Base-by-base conservation (phyloP, 2,888 invertebrate species). In the Amphiduros pacificus region DNA sequence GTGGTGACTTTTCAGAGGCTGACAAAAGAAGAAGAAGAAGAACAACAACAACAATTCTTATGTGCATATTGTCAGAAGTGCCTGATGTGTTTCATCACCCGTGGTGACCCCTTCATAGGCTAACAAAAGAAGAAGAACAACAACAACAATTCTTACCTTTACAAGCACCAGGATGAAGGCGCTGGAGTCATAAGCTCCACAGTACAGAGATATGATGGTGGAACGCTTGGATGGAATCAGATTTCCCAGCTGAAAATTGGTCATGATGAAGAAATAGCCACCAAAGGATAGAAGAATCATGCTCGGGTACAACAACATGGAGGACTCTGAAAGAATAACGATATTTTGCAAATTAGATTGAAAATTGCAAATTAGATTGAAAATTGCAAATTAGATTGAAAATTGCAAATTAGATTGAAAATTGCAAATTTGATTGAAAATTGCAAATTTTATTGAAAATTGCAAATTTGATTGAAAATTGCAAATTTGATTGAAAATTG, bases 151-250 rank as follows among this genome's bases (percentile, higher is more conserved):
- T 6, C 51, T 60, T 31, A 68, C 71, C 65, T 71, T 71, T 41
- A 69, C 63, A 1, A 66, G 48, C 1, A 71, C 51, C 28, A 70
- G 62, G 17, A 68, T 55, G 32, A 65, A 63, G 14, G 71, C 62
- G 51, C 68, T 70, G 32, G 65, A 67, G 62, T 71, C 71, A 36
- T 65, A 71, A 40, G 67, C 63, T 6, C 71, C 71, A n/a, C 66
- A 65, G 32, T 67, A 70, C 31, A 70, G 49, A 5, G 69, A 56
- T 53, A 71, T 71, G 55, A 70, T 65, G 29, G 67, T 71, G 27
- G 70, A 70, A 9, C 67, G 55, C 3, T 61, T 61, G 4, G 28
- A 28, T 0, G 71, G 71, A n/a, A 71, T 60, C 20, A 71, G 65
- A 11, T 65, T 61, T 24, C 66, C 66, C 28, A 70, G 44, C 60